Evolutionary conservation across 2,888 invertebrate genomes (phyloP).

Genomic region (Ochropleura leucogaster): DNA sequence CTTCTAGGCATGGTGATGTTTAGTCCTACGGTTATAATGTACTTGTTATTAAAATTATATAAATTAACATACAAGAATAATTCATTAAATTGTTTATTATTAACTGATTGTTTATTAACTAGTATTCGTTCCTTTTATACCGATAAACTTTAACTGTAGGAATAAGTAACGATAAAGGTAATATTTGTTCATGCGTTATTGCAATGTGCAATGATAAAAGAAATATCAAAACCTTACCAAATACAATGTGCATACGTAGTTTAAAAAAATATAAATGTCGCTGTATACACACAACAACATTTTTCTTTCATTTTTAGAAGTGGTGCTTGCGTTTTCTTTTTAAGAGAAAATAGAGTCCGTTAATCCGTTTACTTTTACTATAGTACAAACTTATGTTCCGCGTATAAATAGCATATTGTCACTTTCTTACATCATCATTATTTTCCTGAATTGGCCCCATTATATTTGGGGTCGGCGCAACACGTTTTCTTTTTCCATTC

Average conservation of each 20-base stretch:
- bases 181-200: constrained; percentile 8
- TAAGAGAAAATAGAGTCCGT: neutral
- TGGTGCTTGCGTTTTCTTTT: neutral
- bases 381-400: neutral
- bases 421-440: too few relatives aligned
- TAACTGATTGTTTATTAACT: constrained; percentile 2
- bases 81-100: neutral
- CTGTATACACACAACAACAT: constrained; percentile 5
- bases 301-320: constrained; percentile 5
- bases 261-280: constrained; percentile 10
- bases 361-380: too few relatives aligned
- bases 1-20: neutral
- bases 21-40: neutral
- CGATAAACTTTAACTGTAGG: constrained; percentile 21
- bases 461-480: too few relatives aligned
- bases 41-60: neutral
- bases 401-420: neutral
- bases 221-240: constrained; percentile 14
- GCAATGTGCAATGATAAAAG: neutral
- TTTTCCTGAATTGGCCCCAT: too few relatives aligned
- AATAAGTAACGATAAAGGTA: constrained; percentile 19
- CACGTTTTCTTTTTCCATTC: too few relatives aligned
- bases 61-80: neutral
- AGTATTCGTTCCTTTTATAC: constrained; percentile 23
- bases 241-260: constrained; percentile 12